A percentile compares a stretch with the other conserved stretches of the same genome.
Conservation (phyloP, 2,113 vertebrate species). For the Tetrax tetrax region DNA sequence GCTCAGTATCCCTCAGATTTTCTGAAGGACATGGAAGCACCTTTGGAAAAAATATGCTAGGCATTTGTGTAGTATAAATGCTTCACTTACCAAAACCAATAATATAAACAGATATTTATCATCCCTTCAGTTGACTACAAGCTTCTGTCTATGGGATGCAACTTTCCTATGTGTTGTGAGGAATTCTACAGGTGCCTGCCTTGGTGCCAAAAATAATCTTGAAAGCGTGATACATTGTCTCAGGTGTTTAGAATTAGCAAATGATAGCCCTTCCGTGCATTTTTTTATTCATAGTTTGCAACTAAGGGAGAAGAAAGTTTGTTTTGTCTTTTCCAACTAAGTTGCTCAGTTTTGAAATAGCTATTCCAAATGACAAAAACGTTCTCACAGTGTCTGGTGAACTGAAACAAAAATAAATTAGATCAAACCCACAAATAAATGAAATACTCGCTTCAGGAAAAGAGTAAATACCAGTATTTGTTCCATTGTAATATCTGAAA, state of each 20-base stretch:
- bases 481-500: neutral
- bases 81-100: neutral
- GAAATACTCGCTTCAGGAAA: neutral
- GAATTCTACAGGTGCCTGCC: neutral
- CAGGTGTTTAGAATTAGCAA: neutral
- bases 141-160: neutral
- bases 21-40: neutral
- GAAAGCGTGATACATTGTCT: neutral
- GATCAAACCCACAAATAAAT: neutral
- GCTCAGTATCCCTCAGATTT: neutral
- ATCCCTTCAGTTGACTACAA: neutral
- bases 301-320: neutral
- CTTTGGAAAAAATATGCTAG: neutral
- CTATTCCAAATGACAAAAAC: neutral
- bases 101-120: neutral
- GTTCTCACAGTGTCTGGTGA: neutral
- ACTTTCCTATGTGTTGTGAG: neutral
- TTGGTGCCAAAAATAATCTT: neutral
- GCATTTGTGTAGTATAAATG: neutral
- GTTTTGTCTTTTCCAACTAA: neutral
- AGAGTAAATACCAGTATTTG: neutral
- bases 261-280: neutral
- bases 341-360: neutral
- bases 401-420: neutral
- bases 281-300: neutral